These are phyloP conservation scores for Rapana venosa DNA, from an alignment of 2,888 invertebrate species.

Conservation along the genomic window DNA sequence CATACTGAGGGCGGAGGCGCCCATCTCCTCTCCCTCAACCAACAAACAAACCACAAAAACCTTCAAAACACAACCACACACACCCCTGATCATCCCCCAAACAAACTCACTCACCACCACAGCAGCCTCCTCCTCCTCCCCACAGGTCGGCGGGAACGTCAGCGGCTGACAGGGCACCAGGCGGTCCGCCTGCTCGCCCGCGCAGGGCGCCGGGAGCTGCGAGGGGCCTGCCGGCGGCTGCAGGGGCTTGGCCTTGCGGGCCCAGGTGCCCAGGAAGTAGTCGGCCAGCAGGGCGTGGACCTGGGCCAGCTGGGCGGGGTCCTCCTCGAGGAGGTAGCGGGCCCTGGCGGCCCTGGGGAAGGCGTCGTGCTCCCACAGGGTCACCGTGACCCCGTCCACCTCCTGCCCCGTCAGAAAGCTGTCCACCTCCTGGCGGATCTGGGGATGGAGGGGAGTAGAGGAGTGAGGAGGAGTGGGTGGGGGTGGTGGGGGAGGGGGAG, in stretches of 20 bases:
- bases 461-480: no score
- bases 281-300: constrained; percentile 75
- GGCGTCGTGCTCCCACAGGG: constrained; percentile 66
- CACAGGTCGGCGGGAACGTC: constrained; percentile 42
- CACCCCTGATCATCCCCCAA: no score
- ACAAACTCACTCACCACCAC: background rate
- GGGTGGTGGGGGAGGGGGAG: no score
- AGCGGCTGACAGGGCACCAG: constrained; percentile 52
- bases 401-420: constrained; percentile 61
- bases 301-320: constrained; percentile 53
- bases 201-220: constrained; percentile 38
- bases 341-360: constrained; percentile 61
- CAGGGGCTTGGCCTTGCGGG: constrained; percentile 61
- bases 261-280: constrained; percentile 76
- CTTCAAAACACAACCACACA: no score
- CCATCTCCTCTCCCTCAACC: no score
- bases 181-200: constrained; percentile 58
- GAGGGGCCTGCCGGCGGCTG: constrained; percentile 27
- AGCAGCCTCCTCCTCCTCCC: background rate
- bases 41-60: no score
- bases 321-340: constrained; percentile 65
- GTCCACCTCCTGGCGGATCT: constrained; percentile 62
- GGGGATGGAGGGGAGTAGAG: background rate
- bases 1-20: no score
- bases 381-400: constrained; percentile 70